A percentile compares a stretch with the other conserved stretches of the same genome.
These are phyloP conservation scores for Diglossa brunneiventris DNA, from an alignment of 2,113 vertebrate species.

Conservation along the genomic window DNA sequence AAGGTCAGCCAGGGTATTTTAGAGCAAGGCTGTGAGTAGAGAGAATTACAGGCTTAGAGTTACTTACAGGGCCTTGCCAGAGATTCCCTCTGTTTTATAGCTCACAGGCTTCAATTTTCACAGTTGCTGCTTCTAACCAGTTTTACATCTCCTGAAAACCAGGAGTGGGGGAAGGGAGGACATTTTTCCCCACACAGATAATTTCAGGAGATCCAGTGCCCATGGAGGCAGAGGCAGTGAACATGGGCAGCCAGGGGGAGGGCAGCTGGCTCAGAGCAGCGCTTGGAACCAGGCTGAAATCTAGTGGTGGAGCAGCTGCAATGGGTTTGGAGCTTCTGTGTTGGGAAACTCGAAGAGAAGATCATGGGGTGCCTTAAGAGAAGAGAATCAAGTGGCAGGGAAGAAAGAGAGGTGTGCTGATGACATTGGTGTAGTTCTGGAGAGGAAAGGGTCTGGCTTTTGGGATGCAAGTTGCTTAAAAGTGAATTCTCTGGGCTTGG, in stretches of 20 bases:
- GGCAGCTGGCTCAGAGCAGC: not conserved
- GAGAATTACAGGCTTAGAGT: slow-evolving; percentile 23
- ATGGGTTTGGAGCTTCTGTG: not conserved
- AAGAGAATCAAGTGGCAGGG: not conserved
- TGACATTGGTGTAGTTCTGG: not conserved
- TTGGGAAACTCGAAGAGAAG: not conserved
- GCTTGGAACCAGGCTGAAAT: not conserved
- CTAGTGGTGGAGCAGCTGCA: not conserved
- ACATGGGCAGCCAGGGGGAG: fast-evolving
- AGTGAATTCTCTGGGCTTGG: not conserved
- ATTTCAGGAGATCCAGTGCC: not conserved
- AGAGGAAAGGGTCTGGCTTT: not conserved
- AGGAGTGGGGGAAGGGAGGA: not conserved
- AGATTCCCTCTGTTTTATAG: slow-evolving; percentile 41
- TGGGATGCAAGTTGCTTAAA: not conserved
- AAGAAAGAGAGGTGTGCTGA: not conserved
- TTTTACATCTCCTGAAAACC: not conserved
- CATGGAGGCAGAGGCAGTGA: not conserved
- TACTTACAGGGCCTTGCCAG: slow-evolving; percentile 23
- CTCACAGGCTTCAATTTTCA: slow-evolving; percentile 32
- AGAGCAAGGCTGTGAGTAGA: not conserved
- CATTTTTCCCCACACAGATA: not conserved
- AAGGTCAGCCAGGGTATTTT: slow-evolving; percentile 40
- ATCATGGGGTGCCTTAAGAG: not conserved
- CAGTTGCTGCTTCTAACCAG: not conserved